Evolutionary conservation across 2,797 vertebrate genomes (phyloP).

Genomic region (Macrochelys suwanniensis): DNA sequence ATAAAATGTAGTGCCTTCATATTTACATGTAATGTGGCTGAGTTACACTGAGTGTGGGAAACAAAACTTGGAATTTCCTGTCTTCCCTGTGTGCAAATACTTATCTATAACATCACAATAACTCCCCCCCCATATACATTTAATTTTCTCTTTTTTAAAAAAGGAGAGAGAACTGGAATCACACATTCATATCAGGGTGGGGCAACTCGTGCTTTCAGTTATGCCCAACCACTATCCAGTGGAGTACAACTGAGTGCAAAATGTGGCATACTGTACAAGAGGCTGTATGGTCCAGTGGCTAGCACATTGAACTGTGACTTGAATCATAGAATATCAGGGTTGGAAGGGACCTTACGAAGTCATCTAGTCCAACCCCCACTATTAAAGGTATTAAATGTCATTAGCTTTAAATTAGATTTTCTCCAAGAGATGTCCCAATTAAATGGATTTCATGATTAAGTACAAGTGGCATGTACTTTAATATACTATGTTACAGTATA

Average conservation of each 20-base stretch:
- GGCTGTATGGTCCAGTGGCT: not conserved
- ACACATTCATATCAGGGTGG: not conserved
- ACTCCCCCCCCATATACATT: not conserved
- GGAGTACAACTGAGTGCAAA: not conserved
- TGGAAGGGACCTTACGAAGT: too few species aligned
- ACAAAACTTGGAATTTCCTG: not conserved
- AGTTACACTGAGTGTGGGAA: not conserved
- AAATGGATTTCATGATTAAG: slow-evolving; percentile 65
- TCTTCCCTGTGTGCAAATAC: not conserved
- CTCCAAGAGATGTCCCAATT: slow-evolving; percentile 50
- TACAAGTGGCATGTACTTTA: slow-evolving; percentile 52
- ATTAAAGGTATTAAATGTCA: slow-evolving; percentile 57
- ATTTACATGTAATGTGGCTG: not conserved
- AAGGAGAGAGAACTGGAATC: not conserved
- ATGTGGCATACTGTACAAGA: not conserved
- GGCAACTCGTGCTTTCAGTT: not conserved
- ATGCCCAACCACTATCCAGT: not conserved
- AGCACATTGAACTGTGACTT: too few species aligned
- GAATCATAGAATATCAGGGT: too few species aligned
- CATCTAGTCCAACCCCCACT: too few species aligned
- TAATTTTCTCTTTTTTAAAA: not conserved
- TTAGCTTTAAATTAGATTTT: slow-evolving; percentile 71
- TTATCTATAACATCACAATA: not conserved
- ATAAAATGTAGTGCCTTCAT: not conserved
- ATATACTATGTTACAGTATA: slow-evolving; percentile 15